Base-by-base conservation (phyloP, 2,113 vertebrate genomes). In the Ceratotherium simum region DNA sequence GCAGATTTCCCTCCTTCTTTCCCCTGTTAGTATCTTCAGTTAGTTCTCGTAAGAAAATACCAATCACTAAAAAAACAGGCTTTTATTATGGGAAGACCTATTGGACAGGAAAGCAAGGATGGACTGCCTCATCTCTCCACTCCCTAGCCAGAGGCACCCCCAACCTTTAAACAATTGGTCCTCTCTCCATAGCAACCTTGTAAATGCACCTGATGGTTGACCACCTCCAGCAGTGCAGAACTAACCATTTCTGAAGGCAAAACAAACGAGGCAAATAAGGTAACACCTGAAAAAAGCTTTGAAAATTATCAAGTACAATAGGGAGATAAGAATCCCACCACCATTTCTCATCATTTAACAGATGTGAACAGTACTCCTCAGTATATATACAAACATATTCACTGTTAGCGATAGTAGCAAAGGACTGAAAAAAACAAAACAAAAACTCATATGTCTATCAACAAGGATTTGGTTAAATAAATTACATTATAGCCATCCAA, bases 201-300 rank as follows among this genome's bases (percentile, higher is more conserved):
- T 39, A 87, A 89, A 94, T n/a, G 60, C 58, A n/a, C 23, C 13
- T 39, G 64, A 27, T 39, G 64, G 56, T 11, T 39, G 14, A 54
- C 58, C 42, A 75, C 65, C 58, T 92, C 31, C 29, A 39, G 8
- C n/a, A 67, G 39, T 18, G 27, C 39, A 70, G n/a, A 78, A 42
- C 75, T 27, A 62, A 48, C 65, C n/a, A 93, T 85, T 96, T 91
- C 58, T 67, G 46, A 92, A 94, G 78, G 46, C 33, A 69, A 70
- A 86, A 31, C 48, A 69, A 84, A 83, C 12, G 29, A 85, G 8
- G 81, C 31, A 85, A 81, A 51, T 29, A 75, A 86, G 31, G 16
- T n/a, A 56, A 42, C 23, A 10, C 1, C n/a, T 0, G 0, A 31
- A 54, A n/a, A 87, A 90, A 75, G 17, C 39, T 79, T 16, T 73